Percentiles rank a stretch among this genome's conserved stretches.
phyloP scores from a whole-genome alignment of 2,888 invertebrate genomes.

The Pedicia rivosa region DNA sequence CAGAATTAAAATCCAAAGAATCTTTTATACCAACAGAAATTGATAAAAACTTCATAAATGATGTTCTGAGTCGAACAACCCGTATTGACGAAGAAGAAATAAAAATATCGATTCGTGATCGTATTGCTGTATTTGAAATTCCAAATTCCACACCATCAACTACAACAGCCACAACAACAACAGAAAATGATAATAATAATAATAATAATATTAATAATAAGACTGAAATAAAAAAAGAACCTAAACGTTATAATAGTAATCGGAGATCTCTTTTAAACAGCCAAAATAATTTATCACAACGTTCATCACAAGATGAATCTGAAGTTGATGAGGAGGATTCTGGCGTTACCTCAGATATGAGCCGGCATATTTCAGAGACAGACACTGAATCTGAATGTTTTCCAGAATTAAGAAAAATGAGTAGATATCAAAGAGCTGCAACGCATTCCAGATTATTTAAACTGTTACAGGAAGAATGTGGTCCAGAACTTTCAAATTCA shows the following conservation, averaged over 20 bases:
- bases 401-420: constrained; percentile 38
- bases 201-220: too few species aligned
- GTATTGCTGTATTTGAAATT: constrained; percentile 21
- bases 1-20: too few species aligned
- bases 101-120: constrained; percentile 25
- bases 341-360: constrained; percentile 53
- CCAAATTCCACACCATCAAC: constrained; percentile 1
- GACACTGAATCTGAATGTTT: constrained; percentile 46
- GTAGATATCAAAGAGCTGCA: constrained; percentile 48
- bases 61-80: too few species aligned
- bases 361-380: constrained; percentile 46
- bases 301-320: constrained; percentile 30
- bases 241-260: too few species aligned
- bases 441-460: constrained; percentile 56
- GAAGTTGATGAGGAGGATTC: constrained; percentile 47
- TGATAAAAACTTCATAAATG: too few species aligned
- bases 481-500: constrained; percentile 12
- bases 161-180: not conserved
- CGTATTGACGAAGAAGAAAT: constrained; percentile 14
- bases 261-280: constrained; percentile 14
- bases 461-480: constrained; percentile 43
- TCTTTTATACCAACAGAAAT: too few species aligned
- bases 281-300: constrained; percentile 26
- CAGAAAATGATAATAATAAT: too few species aligned
- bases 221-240: too few species aligned